Evolutionary conservation across 2,888 invertebrate species (phyloP).

Genomic region (Nebria brevicollis): DNA sequence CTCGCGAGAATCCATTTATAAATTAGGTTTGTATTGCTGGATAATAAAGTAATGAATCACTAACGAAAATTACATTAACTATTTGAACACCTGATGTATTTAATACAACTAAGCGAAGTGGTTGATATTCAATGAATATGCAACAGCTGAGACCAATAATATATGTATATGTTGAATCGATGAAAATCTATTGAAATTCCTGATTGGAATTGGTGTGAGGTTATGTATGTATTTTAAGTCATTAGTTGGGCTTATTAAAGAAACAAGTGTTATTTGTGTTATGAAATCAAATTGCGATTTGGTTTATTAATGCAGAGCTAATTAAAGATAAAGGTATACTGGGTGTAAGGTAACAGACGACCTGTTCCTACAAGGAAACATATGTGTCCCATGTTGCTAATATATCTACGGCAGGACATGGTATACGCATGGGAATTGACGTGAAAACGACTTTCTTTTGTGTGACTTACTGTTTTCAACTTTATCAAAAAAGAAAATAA

Average conservation of each 20-base stretch:
- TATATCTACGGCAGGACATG: constrained; percentile 15
- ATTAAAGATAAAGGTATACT: background rate
- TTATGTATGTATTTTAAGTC: too few relatives aligned
- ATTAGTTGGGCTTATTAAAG: background rate
- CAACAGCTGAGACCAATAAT: background rate
- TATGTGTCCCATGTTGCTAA: constrained; percentile 18
- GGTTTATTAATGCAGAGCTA: background rate
- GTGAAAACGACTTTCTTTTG: constrained; percentile 17
- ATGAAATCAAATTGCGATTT: too few relatives aligned
- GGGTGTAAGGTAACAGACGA: background rate
- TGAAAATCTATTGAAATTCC: background rate
- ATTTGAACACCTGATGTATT: background rate
- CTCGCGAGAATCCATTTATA: too few relatives aligned
- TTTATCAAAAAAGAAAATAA: background rate
- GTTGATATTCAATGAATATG: background rate
- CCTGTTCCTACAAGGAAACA: background rate
- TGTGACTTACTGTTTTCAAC: background rate
- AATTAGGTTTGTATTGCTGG: too few relatives aligned
- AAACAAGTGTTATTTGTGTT: background rate
- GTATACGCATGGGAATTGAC: constrained; percentile 10
- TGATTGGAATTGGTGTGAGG: too few relatives aligned
- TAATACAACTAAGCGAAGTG: background rate
- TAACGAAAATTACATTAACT: background rate
- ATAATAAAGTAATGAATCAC: too few relatives aligned
- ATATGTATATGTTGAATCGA: background rate